Base-by-base conservation (phyloP, 1,140 invertebrate genomes). In the Halictus rubicundus region DNA sequence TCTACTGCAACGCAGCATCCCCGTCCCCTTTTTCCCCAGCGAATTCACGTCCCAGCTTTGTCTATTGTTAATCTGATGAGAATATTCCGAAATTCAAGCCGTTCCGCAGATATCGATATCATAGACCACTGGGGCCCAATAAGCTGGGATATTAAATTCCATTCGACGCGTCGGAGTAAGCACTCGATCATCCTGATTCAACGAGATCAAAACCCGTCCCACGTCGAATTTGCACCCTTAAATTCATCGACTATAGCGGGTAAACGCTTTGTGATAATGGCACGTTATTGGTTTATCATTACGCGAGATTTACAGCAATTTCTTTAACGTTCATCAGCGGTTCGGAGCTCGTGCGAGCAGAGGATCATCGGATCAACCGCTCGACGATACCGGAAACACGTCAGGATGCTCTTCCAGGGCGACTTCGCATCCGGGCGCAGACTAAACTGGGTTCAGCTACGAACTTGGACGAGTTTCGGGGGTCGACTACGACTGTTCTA, bases 401-500 rank as follows among this genome's bases (percentile, higher is more conserved):
- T 39, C 6, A 8, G 2, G 39, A 57, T 16, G 25, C 19, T 52
- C 10, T 10, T 52, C 63, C 63, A 65, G 32, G 57, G 72, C 73
- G 71, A 68, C 23, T 23, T 80, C 65, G 78, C 72, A 69, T 76
- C 59, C 72, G 52, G 12, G 71, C 39, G 37, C 25, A 46, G 25
- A 23, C 21, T n/a, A 49, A 21, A 74, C 39, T 60, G 37, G 42
- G n/a, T 6, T 52, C n/a, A 52, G 61, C 72, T 76, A 80, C 37
- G 27, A 12, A 37, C 19, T 25, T 46, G 64, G 52, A 63, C 72
- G 78, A 68, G 60, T 60, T 21, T 27, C 54, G 39, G 64, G 64
- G 49, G 19, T 60, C 59, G 46, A 42, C 72, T 80, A 75, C 23
- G 57, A 37, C 46, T 60, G 25, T 37, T 73, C 70, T 79, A 79